phyloP scores from a whole-genome alignment of 2,113 vertebrate species.

The Eudyptes chrysolophus region DNA sequence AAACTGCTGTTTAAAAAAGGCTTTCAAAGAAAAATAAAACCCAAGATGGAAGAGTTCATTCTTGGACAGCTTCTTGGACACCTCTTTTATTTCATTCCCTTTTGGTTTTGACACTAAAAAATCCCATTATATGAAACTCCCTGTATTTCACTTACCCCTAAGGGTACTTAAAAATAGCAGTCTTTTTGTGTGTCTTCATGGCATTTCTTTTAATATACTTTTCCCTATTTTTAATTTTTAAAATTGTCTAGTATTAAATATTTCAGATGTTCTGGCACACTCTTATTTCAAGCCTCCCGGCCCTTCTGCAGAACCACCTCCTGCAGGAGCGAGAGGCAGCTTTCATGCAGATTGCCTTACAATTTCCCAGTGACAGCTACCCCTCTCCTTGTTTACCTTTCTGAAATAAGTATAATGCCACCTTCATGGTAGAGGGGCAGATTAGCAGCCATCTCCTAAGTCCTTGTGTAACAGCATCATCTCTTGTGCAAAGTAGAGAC shows the following conservation, averaged over 20 bases:
- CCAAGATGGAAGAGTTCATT: background rate
- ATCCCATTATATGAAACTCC: background rate
- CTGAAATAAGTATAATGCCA: background rate
- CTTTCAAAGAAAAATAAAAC: background rate
- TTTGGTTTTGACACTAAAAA: background rate
- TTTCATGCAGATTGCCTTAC: background rate
- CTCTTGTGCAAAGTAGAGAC: background rate
- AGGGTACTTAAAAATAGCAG: background rate
- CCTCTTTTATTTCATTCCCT: background rate
- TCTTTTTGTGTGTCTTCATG: background rate
- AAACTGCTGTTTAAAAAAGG: background rate
- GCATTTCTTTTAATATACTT: background rate
- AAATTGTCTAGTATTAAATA: background rate
- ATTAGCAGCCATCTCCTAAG: background rate
- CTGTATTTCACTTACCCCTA: background rate
- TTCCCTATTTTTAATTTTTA: background rate
- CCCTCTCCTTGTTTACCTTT: background rate
- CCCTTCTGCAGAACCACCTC: background rate
- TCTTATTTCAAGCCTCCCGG: background rate
- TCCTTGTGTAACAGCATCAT: background rate
- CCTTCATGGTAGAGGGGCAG: background rate
- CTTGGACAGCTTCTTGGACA: background rate
- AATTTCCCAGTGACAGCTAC: background rate
- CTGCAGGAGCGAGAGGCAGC: background rate
- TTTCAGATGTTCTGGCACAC: background rate